Conservation (phyloP, 2,113 vertebrate species). For the Platysternon megacephalum region DNA sequence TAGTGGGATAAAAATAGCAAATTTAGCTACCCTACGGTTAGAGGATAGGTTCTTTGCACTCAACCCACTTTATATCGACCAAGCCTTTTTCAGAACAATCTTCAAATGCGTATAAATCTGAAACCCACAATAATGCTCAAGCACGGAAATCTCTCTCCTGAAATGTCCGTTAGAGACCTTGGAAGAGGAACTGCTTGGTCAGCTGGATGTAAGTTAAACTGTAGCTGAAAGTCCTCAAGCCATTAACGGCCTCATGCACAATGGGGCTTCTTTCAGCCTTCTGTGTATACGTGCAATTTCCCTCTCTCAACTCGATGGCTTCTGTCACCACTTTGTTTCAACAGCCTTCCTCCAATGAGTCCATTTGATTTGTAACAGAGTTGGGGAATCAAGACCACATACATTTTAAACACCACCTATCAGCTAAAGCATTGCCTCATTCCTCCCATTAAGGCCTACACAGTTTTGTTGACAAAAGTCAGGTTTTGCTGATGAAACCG, state of each 20-base stretch:
- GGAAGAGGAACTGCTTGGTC: background rate
- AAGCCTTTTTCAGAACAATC: background rate
- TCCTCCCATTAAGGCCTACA: rapidly evolving
- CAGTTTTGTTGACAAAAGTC: no score
- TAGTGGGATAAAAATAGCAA: background rate
- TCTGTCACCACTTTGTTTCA: background rate
- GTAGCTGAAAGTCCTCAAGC: background rate
- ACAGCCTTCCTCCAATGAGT: background rate
- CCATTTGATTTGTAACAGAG: background rate
- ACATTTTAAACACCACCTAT: background rate
- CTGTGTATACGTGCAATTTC: background rate
- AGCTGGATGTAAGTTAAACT: background rate
- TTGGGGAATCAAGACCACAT: background rate
- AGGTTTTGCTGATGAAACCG: no score
- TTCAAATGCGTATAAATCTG: background rate
- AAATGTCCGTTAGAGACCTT: background rate
- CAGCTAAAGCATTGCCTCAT: background rate
- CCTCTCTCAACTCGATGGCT: background rate
- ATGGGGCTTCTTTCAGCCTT: rapidly evolving
- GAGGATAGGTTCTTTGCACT: background rate
- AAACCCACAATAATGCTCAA: background rate
- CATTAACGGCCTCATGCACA: rapidly evolving
- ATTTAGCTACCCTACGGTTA: rapidly evolving
- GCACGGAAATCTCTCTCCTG: background rate
- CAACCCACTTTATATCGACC: background rate